These are phyloP conservation scores for Mythimna pallens DNA, from an alignment of 2,888 invertebrate genomes.

Conservation along the genomic window DNA sequence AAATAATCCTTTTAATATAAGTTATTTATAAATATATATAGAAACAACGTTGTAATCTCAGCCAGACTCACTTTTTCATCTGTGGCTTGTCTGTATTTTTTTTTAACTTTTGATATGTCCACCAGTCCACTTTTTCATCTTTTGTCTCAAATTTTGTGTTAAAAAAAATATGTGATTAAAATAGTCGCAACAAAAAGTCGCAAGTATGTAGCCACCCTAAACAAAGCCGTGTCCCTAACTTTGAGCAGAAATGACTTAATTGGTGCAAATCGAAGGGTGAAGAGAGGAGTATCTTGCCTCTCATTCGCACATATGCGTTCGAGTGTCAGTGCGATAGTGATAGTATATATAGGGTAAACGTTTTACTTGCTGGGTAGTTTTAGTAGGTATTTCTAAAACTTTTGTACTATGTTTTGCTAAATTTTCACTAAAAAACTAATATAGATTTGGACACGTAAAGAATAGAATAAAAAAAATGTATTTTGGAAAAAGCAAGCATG, in stretches of 20 bases:
- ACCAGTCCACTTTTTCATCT: background rate
- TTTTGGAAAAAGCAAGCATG: slow-evolving; percentile 80
- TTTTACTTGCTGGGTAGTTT: slow-evolving; percentile 89
- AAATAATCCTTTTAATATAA: background rate
- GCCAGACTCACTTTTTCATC: background rate
- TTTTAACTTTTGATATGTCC: background rate
- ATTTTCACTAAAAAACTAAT: slow-evolving; percentile 88
- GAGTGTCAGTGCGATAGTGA: slow-evolving; percentile 86
- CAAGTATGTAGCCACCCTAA: slow-evolving; percentile 44
- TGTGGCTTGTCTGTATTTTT: background rate
- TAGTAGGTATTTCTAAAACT: slow-evolving; percentile 89
- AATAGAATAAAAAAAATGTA: slow-evolving; percentile 75
- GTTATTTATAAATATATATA: background rate
- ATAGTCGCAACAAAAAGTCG: slow-evolving; percentile 24
- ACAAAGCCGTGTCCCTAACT: slow-evolving; percentile 59
- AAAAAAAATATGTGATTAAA: background rate
- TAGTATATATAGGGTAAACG: slow-evolving; percentile 87
- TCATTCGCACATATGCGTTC: slow-evolving; percentile 79
- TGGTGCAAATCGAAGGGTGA: slow-evolving; percentile 79
- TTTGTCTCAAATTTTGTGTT: background rate
- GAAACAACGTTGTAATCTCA: background rate
- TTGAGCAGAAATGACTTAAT: slow-evolving; percentile 68
- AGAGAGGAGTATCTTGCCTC: slow-evolving; percentile 71
- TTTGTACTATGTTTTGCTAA: slow-evolving; percentile 91
- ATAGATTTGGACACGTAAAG: slow-evolving; percentile 88